These are phyloP conservation scores for Hyposoter didymator DNA, from an alignment of 2,888 invertebrate species.

Conservation along the genomic window DNA sequence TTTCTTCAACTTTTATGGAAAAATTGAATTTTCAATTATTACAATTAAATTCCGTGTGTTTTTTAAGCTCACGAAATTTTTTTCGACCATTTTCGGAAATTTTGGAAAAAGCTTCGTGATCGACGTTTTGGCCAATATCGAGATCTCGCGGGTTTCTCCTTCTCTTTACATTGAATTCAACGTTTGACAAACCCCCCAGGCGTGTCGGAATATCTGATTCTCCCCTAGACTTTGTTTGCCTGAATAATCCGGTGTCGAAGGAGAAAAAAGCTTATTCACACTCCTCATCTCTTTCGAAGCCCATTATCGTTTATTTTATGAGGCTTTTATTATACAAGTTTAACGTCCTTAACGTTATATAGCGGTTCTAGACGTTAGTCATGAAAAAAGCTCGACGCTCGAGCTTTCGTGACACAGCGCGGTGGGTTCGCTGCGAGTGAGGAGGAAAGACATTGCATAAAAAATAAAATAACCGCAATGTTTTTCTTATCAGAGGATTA, in stretches of 20 bases:
- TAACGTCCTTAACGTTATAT: constrained; percentile 50
- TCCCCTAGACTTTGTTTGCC: not conserved
- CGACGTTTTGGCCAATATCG: not conserved
- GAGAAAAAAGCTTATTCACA: not conserved
- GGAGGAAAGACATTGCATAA: not conserved
- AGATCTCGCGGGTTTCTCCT: not conserved
- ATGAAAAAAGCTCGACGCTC: constrained; percentile 30
- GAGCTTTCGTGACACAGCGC: not conserved
- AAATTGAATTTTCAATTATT: no score
- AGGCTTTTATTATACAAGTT: constrained; percentile 56
- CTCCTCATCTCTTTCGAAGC: not conserved
- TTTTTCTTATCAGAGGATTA: constrained; percentile 32
- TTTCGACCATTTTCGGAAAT: no score
- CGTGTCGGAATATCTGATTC: not conserved
- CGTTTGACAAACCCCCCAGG: not conserved
- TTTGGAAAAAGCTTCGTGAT: not conserved
- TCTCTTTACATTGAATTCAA: not conserved
- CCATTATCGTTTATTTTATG: constrained; percentile 46
- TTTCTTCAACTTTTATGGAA: no score
- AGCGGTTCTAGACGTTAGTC: constrained; percentile 23
- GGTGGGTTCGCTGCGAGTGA: not conserved
- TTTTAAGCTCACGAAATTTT: no score
- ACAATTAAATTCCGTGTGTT: no score
- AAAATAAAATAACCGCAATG: not conserved
- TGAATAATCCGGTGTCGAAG: not conserved